A percentile compares a stretch with the other conserved stretches of the same genome.
phyloP scores from a whole-genome alignment of 1,140 invertebrate species.

The Hormaphis cornu region DNA sequence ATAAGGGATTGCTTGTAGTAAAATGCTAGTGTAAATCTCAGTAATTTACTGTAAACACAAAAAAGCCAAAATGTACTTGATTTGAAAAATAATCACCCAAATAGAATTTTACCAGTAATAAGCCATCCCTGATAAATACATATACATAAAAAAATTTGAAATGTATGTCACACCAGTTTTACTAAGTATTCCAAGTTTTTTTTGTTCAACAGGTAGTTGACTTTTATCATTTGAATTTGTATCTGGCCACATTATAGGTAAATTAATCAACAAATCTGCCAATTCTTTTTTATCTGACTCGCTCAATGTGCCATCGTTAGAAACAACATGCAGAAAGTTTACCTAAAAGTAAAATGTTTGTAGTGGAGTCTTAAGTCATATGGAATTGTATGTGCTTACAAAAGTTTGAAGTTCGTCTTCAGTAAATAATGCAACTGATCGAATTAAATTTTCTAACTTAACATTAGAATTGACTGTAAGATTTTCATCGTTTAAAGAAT shows the following conservation, averaged over 20 bases:
- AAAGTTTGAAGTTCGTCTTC: slow-evolving; percentile 26
- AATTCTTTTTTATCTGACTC: slow-evolving; percentile 26
- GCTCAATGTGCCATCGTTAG: slow-evolving; percentile 13
- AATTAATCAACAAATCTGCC: slow-evolving; percentile 9
- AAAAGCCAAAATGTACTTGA: too few relatives aligned
- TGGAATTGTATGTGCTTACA: neutral
- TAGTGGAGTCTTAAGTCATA: neutral
- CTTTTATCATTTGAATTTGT: slow-evolving; percentile 27
- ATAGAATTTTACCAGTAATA: too few relatives aligned
- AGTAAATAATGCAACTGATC: slow-evolving; percentile 25
- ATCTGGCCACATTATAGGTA: slow-evolving; percentile 25
- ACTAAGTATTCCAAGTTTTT: slow-evolving; percentile 1
- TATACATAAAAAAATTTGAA: neutral
- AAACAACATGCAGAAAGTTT: slow-evolving; percentile 21
- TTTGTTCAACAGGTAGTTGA: slow-evolving; percentile 15
- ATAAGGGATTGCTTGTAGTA: too few relatives aligned
- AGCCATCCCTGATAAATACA: too few relatives aligned
- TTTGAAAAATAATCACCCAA: too few relatives aligned
- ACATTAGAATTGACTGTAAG: slow-evolving; percentile 3
- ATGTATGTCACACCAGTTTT: neutral
- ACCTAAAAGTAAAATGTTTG: neutral
- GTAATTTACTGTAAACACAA: too few relatives aligned
- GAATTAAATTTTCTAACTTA: slow-evolving; percentile 6
- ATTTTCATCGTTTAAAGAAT: slow-evolving; percentile 27
- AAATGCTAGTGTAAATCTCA: too few relatives aligned